Percentiles rank a stretch among this genome's conserved stretches.
Evolutionary conservation across 2,888 invertebrate species (phyloP).

Genomic region (Zonitis immaculata): DNA sequence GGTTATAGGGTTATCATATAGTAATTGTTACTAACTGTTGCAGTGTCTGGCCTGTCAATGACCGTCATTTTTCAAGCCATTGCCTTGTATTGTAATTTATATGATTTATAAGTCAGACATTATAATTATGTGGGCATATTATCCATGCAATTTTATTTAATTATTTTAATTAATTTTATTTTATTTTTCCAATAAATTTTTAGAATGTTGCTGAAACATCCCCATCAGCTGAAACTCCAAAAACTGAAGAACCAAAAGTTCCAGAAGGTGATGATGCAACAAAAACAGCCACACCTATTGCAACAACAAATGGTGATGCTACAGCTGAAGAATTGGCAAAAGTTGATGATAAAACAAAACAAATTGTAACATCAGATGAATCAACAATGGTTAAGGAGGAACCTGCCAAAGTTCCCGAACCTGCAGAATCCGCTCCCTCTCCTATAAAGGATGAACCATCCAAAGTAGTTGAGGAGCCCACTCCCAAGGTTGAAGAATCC

Average conservation of each 20-base stretch:
- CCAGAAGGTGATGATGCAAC: conserved; percentile 17
- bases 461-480: conserved; percentile 25
- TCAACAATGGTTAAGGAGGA: conserved; percentile 16
- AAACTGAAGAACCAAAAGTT: conserved; percentile 33
- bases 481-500: conserved; percentile 30
- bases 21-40: conserved; percentile 2
- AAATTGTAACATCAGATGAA: conserved; percentile 19
- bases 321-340: conserved; percentile 23
- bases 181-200: conserved; percentile 20
- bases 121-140: background rate
- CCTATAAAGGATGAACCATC: conserved; percentile 30
- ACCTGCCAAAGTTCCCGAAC: conserved; percentile 22
- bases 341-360: conserved; percentile 22
- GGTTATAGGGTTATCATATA: background rate
- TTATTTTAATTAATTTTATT: background rate
- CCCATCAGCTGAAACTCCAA: conserved; percentile 39
- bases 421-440: conserved; percentile 29
- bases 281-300: conserved; percentile 15
- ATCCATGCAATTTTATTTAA: background rate
- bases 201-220: conserved; percentile 41
- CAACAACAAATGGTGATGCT: conserved; percentile 25
- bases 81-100: conserved; percentile 4
- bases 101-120: conserved; percentile 3
- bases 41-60: background rate
- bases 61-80: background rate